Evolutionary conservation across 2,888 invertebrate species (phyloP).

Genomic region (Noctua pronuba): DNA sequence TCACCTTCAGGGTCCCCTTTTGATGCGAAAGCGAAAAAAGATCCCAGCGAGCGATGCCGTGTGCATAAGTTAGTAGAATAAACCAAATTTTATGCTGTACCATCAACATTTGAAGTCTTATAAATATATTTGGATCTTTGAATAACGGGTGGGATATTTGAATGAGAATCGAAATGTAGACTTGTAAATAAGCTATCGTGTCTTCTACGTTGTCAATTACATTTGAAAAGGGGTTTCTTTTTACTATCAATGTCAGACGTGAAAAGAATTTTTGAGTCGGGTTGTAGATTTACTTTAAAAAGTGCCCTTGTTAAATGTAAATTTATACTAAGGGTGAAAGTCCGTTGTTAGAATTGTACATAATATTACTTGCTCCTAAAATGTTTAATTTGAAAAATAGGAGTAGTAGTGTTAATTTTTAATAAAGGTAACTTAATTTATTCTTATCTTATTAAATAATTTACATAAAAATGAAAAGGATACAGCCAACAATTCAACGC

Average conservation of each 20-base stretch:
- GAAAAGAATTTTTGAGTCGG: slow-evolving; percentile 60
- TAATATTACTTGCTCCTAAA: slow-evolving; percentile 32
- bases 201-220: slow-evolving; percentile 67
- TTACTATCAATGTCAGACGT: slow-evolving; percentile 64
- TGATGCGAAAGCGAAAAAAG: slow-evolving; percentile 50
- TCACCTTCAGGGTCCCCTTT: slow-evolving; percentile 47
- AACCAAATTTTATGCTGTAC: slow-evolving; percentile 43
- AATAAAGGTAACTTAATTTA: slow-evolving; percentile 31
- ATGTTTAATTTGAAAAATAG: slow-evolving; percentile 25
- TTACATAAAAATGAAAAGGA: slow-evolving; percentile 38
- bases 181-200: slow-evolving; percentile 64
- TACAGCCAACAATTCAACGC: slow-evolving; percentile 31
- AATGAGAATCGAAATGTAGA: slow-evolving; percentile 58
- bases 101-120: slow-evolving; percentile 31
- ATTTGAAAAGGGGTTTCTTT: slow-evolving; percentile 68
- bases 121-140: slow-evolving; percentile 56
- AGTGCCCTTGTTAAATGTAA: slow-evolving; percentile 51
- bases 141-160: slow-evolving; percentile 49
- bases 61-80: slow-evolving; percentile 45
- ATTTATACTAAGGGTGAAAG: slow-evolving; percentile 41
- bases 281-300: slow-evolving; percentile 54
- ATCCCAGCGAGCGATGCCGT: slow-evolving; percentile 26
- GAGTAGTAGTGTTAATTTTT: slow-evolving; percentile 35
- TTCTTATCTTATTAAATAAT: slow-evolving; percentile 37
- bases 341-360: slow-evolving; percentile 33